A percentile compares a stretch with the other conserved stretches of the same genome.
These are phyloP conservation scores for Pharmacophagus antenor DNA, from an alignment of 2,888 invertebrate genomes.

Conservation along the genomic window DNA sequence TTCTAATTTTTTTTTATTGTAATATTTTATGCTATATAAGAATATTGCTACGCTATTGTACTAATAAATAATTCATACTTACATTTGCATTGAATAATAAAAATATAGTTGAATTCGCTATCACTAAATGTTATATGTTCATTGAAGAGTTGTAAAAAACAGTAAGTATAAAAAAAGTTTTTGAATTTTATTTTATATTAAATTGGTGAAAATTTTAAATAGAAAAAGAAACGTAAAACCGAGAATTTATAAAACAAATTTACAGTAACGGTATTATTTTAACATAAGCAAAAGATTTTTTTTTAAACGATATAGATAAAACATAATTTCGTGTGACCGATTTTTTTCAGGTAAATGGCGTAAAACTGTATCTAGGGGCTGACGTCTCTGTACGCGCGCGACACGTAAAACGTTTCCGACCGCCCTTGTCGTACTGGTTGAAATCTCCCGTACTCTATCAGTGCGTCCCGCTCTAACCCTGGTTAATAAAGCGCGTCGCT, in stretches of 20 bases:
- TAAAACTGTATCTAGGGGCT: conserved; percentile 57
- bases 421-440: conserved; percentile 62
- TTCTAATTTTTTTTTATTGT: too few relatives aligned
- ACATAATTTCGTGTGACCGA: conserved; percentile 23
- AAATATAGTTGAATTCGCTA: background rate
- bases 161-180: background rate
- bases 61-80: background rate
- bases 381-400: conserved; percentile 38
- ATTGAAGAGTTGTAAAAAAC: background rate
- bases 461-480: conserved; percentile 34
- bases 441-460: conserved; percentile 37
- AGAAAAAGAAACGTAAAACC: too few relatives aligned
- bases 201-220: background rate
- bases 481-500: conserved; percentile 28
- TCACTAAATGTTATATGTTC: background rate
- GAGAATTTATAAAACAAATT: background rate
- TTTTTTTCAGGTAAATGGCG: conserved; percentile 61
- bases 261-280: background rate
- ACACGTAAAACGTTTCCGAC: conserved; percentile 57
- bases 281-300: background rate
- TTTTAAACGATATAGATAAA: background rate
- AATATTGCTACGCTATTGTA: background rate
- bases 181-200: background rate
- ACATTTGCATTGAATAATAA: background rate
- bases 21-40: background rate